Evolutionary conservation across 1,140 invertebrate genomes (phyloP).

Genomic region (Drosophila tsacasi): DNA sequence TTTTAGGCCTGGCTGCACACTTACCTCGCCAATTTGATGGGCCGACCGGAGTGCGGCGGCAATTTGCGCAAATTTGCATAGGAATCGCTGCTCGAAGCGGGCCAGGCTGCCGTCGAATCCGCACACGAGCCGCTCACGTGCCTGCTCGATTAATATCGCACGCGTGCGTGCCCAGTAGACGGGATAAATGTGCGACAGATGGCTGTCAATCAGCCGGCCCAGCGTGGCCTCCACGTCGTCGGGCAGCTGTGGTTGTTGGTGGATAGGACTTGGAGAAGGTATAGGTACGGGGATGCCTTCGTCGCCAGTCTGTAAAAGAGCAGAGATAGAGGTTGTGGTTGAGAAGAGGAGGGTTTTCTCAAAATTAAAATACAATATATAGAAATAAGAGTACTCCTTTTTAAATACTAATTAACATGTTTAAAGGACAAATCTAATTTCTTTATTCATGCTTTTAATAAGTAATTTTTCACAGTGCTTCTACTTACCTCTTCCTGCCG

Average conservation of each 20-base stretch:
- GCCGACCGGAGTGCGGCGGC: constrained; percentile 85
- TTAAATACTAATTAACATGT: neutral
- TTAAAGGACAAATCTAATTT: neutral
- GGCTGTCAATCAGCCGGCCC: constrained; percentile 86
- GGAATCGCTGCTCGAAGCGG: constrained; percentile 88
- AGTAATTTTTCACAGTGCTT: neutral
- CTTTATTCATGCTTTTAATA: neutral
- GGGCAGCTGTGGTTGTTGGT: constrained; percentile 6
- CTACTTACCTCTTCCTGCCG: constrained; percentile 22
- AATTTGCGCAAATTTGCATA: constrained; percentile 87
- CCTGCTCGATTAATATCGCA: constrained; percentile 88
- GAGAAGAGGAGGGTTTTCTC: neutral
- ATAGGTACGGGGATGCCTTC: neutral
- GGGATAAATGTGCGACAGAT: constrained; percentile 88
- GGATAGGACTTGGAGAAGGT: neutral
- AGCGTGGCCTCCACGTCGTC: constrained; percentile 55
- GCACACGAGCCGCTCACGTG: constrained; percentile 89
- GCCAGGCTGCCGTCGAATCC: constrained; percentile 88
- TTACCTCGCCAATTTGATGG: constrained; percentile 83
- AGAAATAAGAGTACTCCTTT: neutral
- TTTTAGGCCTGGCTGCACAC: constrained; percentile 35
- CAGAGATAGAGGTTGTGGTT: neutral
- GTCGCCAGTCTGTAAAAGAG: constrained; percentile 1
- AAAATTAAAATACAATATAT: neutral
- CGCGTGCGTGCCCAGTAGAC: constrained; percentile 86